These are phyloP conservation scores for Leucoma salicis DNA, from an alignment of 2,888 invertebrate genomes.

Conservation along the genomic window DNA sequence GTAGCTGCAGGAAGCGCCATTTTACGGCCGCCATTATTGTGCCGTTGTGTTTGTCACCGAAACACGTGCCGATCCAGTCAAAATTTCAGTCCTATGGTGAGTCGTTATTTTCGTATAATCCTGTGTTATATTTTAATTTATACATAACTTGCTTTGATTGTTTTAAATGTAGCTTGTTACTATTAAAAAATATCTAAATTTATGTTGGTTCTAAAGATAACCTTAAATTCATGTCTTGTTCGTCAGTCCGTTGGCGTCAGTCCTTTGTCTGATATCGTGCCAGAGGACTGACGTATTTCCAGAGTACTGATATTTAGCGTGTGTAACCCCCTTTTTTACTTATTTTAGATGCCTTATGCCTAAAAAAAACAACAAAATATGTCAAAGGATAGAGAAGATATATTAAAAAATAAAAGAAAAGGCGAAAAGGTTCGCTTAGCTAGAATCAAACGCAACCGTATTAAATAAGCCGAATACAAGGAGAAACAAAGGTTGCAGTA, in stretches of 20 bases:
- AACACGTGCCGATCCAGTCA: slow-evolving; percentile 17
- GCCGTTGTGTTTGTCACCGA: slow-evolving; percentile 14
- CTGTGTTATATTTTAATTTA: slow-evolving; percentile 20
- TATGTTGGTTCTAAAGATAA: slow-evolving; percentile 21
- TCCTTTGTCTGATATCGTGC: neutral
- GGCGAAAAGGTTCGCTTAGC: no score
- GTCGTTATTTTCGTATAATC: slow-evolving; percentile 5
- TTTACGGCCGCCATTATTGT: slow-evolving; percentile 1
- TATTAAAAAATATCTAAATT: slow-evolving; percentile 13
- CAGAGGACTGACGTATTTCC: no score
- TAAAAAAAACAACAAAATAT: no score
- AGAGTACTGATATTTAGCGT: no score
- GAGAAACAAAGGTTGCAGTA: no score
- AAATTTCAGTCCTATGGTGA: slow-evolving; percentile 22
- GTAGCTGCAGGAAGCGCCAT: slow-evolving; percentile 12
- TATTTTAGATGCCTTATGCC: no score
- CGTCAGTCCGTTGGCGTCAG: no score
- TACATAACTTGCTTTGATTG: slow-evolving; percentile 16
- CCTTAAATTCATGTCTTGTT: slow-evolving; percentile 14
- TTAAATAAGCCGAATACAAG: no score
- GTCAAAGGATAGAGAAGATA: no score
- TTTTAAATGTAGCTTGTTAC: slow-evolving; percentile 23
- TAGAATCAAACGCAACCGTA: no score
- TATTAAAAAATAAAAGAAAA: no score
- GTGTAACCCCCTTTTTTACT: no score